phyloP scores from a whole-genome alignment of 2,113 vertebrate species.

The Patagioenas fasciata region DNA sequence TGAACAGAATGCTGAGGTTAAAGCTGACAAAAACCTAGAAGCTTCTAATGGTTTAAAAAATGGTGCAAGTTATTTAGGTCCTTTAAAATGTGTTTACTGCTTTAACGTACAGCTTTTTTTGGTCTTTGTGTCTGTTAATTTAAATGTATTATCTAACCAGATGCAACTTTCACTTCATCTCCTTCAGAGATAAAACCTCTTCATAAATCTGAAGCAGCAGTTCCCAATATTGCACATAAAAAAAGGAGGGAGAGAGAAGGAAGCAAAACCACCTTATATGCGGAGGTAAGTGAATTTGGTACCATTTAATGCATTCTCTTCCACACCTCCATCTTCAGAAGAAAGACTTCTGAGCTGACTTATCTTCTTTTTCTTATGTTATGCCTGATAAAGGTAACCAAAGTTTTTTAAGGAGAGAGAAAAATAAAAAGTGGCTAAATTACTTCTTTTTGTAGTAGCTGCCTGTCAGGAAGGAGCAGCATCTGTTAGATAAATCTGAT shows the following conservation, averaged over 20 bases:
- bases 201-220: background rate
- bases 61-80: background rate
- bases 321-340: background rate
- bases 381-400: background rate
- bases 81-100: background rate
- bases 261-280: accelerated
- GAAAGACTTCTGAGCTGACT: background rate
- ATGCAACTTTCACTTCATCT: background rate
- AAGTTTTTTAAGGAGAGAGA: background rate
- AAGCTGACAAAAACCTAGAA: conserved; percentile 19
- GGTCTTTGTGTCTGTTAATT: background rate
- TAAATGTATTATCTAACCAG: background rate
- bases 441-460: background rate
- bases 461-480: background rate
- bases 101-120: background rate
- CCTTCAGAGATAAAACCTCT: background rate
- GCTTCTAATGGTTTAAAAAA: background rate
- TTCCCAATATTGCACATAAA: background rate
- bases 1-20: conserved; percentile 9
- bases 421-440: background rate
- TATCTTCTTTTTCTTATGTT: background rate
- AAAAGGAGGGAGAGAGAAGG: background rate
- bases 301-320: background rate
- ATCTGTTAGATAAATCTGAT: background rate
- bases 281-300: background rate